A percentile compares a stretch with the other conserved stretches of the same genome.
Evolutionary conservation across 2,113 vertebrate genomes (phyloP).

Genomic region (Tupaia chinensis): DNA sequence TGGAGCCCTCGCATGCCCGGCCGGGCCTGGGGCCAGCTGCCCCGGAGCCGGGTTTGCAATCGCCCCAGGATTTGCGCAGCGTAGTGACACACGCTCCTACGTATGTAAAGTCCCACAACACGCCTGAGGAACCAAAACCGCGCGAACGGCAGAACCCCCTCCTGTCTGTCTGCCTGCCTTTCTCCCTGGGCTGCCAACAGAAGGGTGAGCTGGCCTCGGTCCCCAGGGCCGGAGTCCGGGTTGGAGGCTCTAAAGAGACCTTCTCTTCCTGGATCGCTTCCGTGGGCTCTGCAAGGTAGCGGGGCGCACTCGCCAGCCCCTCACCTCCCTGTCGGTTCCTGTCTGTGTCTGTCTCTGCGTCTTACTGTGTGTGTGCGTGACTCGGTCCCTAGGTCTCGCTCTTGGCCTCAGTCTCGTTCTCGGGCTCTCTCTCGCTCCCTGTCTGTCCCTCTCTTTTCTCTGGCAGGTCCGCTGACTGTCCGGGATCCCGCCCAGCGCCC

Average conservation of each 20-base stretch:
- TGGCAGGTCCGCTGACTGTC: neutral
- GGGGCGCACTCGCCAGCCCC: neutral
- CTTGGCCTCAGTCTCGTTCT: too few species aligned
- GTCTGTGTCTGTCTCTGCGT: neutral
- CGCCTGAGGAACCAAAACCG: neutral
- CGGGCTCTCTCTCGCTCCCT: neutral
- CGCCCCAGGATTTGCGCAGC: conserved; percentile 27
- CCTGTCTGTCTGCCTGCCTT: conserved; percentile 7
- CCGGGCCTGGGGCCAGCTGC: conserved; percentile 44
- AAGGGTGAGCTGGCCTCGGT: neutral
- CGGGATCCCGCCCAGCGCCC: neutral
- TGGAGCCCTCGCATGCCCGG: neutral
- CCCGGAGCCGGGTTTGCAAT: conserved; percentile 16
- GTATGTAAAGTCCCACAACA: conserved; percentile 34
- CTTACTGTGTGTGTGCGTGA: neutral
- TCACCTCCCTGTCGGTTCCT: conserved; percentile 38
- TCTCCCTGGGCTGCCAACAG: neutral
- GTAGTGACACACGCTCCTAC: conserved; percentile 33
- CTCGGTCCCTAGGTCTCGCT: neutral
- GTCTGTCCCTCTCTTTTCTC: neutral
- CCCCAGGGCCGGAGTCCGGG: neutral
- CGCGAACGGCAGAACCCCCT: neutral
- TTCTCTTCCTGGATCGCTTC: neutral
- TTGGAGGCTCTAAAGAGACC: neutral
- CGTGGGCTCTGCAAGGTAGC: neutral